A percentile compares a stretch with the other conserved stretches of the same genome.
Evolutionary conservation across 1,140 invertebrate genomes (phyloP).

Genomic region (Matsumurasca onukii): DNA sequence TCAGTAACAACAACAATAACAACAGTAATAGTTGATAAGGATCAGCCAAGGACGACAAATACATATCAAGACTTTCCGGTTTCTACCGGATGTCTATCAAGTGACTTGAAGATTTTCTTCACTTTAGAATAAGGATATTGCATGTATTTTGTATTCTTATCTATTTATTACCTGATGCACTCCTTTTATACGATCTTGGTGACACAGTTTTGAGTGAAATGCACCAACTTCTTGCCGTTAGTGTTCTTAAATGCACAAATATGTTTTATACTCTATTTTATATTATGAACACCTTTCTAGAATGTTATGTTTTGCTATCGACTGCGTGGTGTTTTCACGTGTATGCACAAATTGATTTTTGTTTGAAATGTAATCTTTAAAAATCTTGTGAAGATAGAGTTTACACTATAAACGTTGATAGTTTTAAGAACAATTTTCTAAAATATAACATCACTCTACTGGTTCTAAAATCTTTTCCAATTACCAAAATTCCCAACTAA

Average conservation of each 20-base stretch:
- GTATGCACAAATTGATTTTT: too few relatives aligned
- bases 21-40: conserved; percentile 7
- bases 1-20: too few relatives aligned
- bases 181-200: not conserved
- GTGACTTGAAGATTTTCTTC: conserved; percentile 22
- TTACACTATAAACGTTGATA: too few relatives aligned
- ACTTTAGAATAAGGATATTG: conserved; percentile 15
- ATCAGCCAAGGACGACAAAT: conserved; percentile 23
- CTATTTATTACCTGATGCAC: conserved; percentile 6
- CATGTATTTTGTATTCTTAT: conserved; percentile 26
- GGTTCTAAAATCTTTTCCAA: too few relatives aligned
- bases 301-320: too few relatives aligned
- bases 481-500: too few relatives aligned
- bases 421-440: too few relatives aligned
- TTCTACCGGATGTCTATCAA: conserved; percentile 19
- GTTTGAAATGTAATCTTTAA: too few relatives aligned
- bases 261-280: conserved; percentile 8
- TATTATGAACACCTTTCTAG: not conserved
- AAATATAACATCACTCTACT: too few relatives aligned
- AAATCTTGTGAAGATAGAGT: too few relatives aligned
- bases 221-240: not conserved
- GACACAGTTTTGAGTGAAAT: not conserved
- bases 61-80: conserved; percentile 17
- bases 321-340: too few relatives aligned
- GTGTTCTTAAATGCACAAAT: conserved; percentile 10